Percentiles rank a stretch among this genome's conserved stretches.
These are phyloP conservation scores for Baronia brevicornis DNA, from an alignment of 2,888 invertebrate species.

Conservation along the genomic window DNA sequence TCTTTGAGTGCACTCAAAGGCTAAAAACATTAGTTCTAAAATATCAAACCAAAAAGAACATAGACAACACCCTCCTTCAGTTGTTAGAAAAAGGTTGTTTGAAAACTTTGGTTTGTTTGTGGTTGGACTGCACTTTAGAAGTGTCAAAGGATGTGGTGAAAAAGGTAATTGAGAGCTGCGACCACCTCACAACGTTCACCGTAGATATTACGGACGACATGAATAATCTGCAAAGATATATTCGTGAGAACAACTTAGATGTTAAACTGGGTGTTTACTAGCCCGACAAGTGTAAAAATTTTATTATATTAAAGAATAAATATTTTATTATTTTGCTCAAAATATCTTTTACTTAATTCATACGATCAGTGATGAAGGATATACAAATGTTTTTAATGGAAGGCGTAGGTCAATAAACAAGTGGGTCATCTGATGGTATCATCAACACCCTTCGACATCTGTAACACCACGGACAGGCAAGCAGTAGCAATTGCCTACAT, in stretches of 20 bases:
- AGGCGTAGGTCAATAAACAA: too few species aligned
- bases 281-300: slow-evolving; percentile 23
- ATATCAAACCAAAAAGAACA: slow-evolving; percentile 56
- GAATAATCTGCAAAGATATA: slow-evolving; percentile 48
- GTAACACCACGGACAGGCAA: too few species aligned
- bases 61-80: slow-evolving; percentile 46
- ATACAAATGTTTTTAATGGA: too few species aligned
- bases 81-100: slow-evolving; percentile 52
- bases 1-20: slow-evolving; percentile 51
- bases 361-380: not conserved
- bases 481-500: too few species aligned
- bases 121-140: slow-evolving; percentile 66
- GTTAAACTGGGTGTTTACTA: slow-evolving; percentile 62
- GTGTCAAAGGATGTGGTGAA: slow-evolving; percentile 54
- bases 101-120: slow-evolving; percentile 45
- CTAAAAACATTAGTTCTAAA: slow-evolving; percentile 56
- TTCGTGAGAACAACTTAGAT: slow-evolving; percentile 59
- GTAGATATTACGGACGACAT: slow-evolving; percentile 51
- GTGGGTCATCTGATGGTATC: too few species aligned
- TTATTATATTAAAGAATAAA: slow-evolving; percentile 20
- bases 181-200: slow-evolving; percentile 50
- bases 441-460: too few species aligned
- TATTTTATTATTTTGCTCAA: slow-evolving; percentile 9
- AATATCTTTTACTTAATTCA: slow-evolving; percentile 3
- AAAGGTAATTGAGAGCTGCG: slow-evolving; percentile 51